These are phyloP conservation scores for Molossus molossus DNA, from an alignment of 2,797 vertebrate genomes.

Conservation along the genomic window DNA sequence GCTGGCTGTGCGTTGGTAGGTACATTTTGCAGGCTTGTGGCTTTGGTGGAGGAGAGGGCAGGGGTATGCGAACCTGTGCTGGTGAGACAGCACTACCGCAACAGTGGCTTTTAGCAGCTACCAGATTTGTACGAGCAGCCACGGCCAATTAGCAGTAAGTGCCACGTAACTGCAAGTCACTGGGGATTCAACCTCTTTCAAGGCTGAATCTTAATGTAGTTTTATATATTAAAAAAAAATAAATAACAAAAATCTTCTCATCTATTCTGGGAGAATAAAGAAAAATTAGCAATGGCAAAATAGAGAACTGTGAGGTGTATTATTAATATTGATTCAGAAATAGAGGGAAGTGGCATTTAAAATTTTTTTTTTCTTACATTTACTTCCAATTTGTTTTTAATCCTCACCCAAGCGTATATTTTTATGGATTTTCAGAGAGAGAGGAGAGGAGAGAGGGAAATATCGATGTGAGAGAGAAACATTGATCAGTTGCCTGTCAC, in stretches of 20 bases:
- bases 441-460: not conserved
- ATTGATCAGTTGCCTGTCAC: not conserved
- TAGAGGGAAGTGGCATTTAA: not conserved
- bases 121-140: slow-evolving; percentile 70
- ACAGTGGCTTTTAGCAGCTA: slow-evolving; percentile 71
- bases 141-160: slow-evolving; percentile 68
- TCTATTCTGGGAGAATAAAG: slow-evolving; percentile 22
- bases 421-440: not conserved
- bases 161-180: slow-evolving; percentile 3
- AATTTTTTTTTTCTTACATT: slow-evolving; percentile 50
- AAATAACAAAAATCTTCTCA: slow-evolving; percentile 18
- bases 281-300: slow-evolving; percentile 54
- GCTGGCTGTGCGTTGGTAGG: not conserved
- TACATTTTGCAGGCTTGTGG: not conserved
- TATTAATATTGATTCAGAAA: slow-evolving; percentile 65
- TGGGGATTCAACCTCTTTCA: slow-evolving; percentile 55
- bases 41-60: not conserved
- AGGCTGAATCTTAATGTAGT: slow-evolving; percentile 53
- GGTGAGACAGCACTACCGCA: not conserved
- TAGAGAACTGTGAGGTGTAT: not conserved
- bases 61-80: not conserved
- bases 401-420: not conserved
- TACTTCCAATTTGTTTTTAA: not conserved
- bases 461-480: not conserved
- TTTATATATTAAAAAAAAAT: not conserved